Base-by-base conservation (phyloP, 2,888 invertebrate species). In the Nomada ferruginata region DNA sequence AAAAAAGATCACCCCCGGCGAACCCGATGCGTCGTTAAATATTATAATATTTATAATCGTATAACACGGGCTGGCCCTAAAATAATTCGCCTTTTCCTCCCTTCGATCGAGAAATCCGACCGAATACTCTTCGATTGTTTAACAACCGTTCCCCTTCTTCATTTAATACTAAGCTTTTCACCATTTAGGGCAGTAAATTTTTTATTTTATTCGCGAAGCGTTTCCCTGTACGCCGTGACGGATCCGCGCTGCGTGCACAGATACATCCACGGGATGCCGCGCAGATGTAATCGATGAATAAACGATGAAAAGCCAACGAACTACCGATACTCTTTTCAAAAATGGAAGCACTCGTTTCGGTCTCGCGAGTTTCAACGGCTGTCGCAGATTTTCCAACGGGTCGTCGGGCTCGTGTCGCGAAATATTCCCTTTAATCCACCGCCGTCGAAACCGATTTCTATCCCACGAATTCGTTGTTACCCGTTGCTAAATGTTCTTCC, bases 161-260 rank as follows among this genome's bases (percentile, higher is more conserved):
- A 64, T 83, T 59, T 63, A 86, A 72, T 77, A 65, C 90, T 91
- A 90, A 91, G 90, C 92, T 91, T 91, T 92, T 91, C 92, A 91
- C 92, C 91, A 92, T 91, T 76, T 85, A 89, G 91, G 92, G 92
- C 92, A 91, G 90, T 91, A 86, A 85, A 69, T 76, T 70, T 85
- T 50, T 76, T 15, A 26, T 23, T 52, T 0, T 2, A 15, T 4
- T 47, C 47, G 47, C 47, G 47, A 47, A 4, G 47, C 15, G 2
- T 0, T 15, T 47, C 47, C 2, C 47, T 11, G 47, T 47, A 47
- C 47, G 13, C 47, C 13, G 47, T 2, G 13, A 47, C 47, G 47
- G 47, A 47, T 47, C 47, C 47, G 47, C 47, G 47, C 7, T 47
- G 47, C 26, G 26, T 26, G 26, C 26, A 26, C 26, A 26, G 26